Evolutionary conservation across 1,140 invertebrate species (phyloP).

Genomic region (Choristoneura fumiferana): DNA sequence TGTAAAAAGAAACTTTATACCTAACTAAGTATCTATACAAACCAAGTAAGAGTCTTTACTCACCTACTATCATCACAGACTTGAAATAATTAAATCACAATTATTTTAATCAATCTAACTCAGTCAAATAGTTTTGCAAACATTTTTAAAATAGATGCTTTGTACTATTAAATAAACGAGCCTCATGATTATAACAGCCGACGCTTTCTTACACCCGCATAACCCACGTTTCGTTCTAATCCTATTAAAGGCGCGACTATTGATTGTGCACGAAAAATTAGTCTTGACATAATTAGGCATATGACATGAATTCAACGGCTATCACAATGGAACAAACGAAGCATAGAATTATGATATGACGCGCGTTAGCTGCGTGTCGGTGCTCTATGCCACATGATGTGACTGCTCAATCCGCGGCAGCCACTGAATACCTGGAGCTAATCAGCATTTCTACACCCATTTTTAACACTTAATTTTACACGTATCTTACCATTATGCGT

Average conservation of each 20-base stretch:
- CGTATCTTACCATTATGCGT: constrained; percentile 69
- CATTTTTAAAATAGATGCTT: too few species aligned
- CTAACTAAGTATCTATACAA: too few species aligned
- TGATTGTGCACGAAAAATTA: constrained; percentile 62
- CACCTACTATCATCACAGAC: too few species aligned
- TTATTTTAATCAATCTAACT: too few species aligned
- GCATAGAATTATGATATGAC: constrained; percentile 71
- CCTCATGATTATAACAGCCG: too few species aligned
- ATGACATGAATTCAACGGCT: constrained; percentile 67
- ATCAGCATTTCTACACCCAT: constrained; percentile 76
- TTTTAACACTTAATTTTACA: constrained; percentile 78
- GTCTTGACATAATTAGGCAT: constrained; percentile 69
- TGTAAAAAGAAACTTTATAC: too few species aligned
- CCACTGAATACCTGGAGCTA: constrained; percentile 74
- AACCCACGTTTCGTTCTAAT: constrained; percentile 23
- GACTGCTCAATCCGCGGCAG: constrained; percentile 64
- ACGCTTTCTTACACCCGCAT: constrained; percentile 1
- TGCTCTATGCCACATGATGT: constrained; percentile 58
- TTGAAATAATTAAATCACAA: too few species aligned
- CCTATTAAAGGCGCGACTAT: constrained; percentile 44
- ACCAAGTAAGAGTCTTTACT: too few species aligned
- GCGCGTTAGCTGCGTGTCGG: constrained; percentile 61
- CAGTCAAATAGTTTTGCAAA: too few species aligned
- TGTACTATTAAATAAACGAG: too few species aligned
- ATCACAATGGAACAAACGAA: constrained; percentile 70